A percentile compares a stretch with the other conserved stretches of the same genome.
Evolutionary conservation across 2,888 invertebrate species (phyloP).

Genomic region (Eustalomyia histrio): DNA sequence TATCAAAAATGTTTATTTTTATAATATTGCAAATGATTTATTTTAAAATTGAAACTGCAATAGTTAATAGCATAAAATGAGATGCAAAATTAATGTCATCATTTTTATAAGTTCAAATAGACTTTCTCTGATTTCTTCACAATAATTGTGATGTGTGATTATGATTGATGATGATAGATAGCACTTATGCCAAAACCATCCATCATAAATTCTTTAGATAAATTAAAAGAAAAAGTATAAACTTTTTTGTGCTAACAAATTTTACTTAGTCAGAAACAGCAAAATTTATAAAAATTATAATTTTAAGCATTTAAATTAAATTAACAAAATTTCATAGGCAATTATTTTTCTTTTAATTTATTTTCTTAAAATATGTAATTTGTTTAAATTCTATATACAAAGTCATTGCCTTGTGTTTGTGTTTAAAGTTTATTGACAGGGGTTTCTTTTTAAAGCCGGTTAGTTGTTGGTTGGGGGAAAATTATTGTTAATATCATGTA

Average conservation of each 20-base stretch:
- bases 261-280: neutral
- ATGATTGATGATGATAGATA: constrained; percentile 30
- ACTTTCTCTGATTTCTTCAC: constrained; percentile 52
- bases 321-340: too few relatives aligned
- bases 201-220: constrained; percentile 6
- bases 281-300: too few relatives aligned
- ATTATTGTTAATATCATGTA: constrained; percentile 1
- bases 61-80: neutral
- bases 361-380: too few relatives aligned
- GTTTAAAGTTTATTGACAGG: neutral
- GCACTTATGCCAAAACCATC: constrained; percentile 4
- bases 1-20: neutral
- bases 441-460: neutral
- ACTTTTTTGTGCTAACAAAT: neutral
- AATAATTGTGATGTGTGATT: constrained; percentile 39
- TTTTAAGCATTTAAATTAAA: too few relatives aligned
- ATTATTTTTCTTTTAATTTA: too few relatives aligned
- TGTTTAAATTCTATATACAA: neutral
- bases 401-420: neutral
- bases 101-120: constrained; percentile 31
- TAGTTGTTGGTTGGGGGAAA: neutral
- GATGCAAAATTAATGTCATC: constrained; percentile 55
- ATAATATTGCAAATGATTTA: constrained; percentile 1
- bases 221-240: neutral
- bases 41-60: neutral